Evolutionary conservation across 2,888 invertebrate species (phyloP), one percentile per base, ranked within the genome.

Genomic region (Eupeodes luniger): DNA sequence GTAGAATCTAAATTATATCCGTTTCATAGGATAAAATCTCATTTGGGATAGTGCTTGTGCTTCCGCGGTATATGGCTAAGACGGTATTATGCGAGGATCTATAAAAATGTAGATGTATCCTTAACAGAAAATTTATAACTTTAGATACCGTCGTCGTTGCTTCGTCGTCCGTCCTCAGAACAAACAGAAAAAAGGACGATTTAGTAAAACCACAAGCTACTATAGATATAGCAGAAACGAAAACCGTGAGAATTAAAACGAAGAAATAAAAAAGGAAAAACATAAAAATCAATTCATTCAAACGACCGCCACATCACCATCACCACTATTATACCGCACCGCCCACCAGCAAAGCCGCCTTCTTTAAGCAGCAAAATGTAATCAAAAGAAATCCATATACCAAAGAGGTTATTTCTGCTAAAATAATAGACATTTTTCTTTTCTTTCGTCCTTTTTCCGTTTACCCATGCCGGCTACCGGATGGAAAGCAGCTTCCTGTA

Each of bases 1-100:
- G 64, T 11, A 40, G 16, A 61, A 61, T 36, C 61, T 61, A 64
- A 64, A 64, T 64, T 47, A 47, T 7, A 47, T 64, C 64, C 64
- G 64, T 64, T 47, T 64, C 4, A 47, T 3, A 64, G 47, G 47
- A 64, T 47, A 64, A 44, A 64, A 64, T 44, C 19, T 64, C 47
- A 44, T 64, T 44, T 64, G 44, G 16, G 55, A 19, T 55, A 11
- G 19, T 19, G 27, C 7, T 34, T 27, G 57, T 14, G 57, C 27
- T 57, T 12, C 27, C 11, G 9, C 9, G 40, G 40, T 9, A 40
- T 40, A 4, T 27, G 27, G 9, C 40, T 9, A 40, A 40, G 40
- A 40, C 5, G n/a, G n/a, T 40, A 40, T 40, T 7, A 7, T 9
- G 40, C 40, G 27, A 40, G 6, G 40, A 40, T 40, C 27, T 27